Conservation (phyloP, 1,140 invertebrate species). For the Hormaphis cornu region DNA sequence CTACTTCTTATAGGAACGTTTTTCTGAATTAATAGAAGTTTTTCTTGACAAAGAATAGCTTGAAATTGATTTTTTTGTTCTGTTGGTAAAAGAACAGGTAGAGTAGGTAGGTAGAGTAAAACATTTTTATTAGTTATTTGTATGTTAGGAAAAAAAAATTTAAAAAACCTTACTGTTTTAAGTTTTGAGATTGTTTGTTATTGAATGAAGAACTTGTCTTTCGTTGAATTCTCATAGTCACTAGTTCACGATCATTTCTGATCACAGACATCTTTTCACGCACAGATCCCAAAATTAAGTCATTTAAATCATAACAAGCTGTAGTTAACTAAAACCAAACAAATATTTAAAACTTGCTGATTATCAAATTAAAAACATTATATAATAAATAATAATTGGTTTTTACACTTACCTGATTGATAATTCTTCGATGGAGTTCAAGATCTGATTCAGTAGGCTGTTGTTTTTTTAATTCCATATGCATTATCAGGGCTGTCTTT, state of each 20-base stretch:
- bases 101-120: too few relatives aligned
- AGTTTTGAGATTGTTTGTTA: not conserved
- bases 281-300: conserved; percentile 22
- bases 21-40: not conserved
- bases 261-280: conserved; percentile 25
- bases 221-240: not conserved
- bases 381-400: not conserved
- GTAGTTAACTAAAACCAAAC: conserved; percentile 22
- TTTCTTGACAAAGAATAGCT: conserved; percentile 17
- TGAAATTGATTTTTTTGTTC: conserved; percentile 10
- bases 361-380: too few relatives aligned
- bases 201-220: not conserved
- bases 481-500: conserved; percentile 31
- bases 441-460: conserved; percentile 26
- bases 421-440: conserved; percentile 25
- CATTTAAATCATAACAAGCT: conserved; percentile 31
- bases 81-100: not conserved
- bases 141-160: not conserved
- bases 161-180: not conserved
- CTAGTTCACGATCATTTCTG: conserved; percentile 11
- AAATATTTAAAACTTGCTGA: not conserved
- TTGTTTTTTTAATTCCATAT: conserved; percentile 27
- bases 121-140: not conserved
- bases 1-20: not conserved
- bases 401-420: conserved; percentile 11